These are phyloP conservation scores for Dromaius novaehollandiae DNA, from an alignment of 2,113 vertebrate genomes.

Conservation along the genomic window DNA sequence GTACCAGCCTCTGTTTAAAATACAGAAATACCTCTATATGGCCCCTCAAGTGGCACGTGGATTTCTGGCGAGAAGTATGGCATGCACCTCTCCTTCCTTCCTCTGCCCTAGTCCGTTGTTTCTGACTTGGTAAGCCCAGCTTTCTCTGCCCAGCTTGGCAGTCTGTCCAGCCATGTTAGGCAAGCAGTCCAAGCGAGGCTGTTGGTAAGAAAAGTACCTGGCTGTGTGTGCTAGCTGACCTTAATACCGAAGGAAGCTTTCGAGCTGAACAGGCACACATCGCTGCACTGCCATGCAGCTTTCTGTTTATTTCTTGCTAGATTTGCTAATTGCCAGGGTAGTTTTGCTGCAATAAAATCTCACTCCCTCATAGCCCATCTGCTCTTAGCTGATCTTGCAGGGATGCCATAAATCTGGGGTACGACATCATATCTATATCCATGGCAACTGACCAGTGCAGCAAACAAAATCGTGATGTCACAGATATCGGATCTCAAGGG, in stretches of 20 bases:
- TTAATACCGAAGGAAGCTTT: background rate
- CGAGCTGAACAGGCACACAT: background rate
- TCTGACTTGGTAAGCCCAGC: background rate
- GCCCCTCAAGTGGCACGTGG: background rate
- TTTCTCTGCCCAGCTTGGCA: background rate
- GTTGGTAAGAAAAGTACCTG: background rate
- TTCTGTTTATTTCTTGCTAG: conserved; percentile 58
- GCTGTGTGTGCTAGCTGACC: background rate
- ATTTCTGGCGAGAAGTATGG: background rate
- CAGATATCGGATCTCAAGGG: background rate
- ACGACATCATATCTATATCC: conserved; percentile 46
- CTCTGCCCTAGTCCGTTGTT: background rate
- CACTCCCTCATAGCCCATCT: conserved; percentile 69
- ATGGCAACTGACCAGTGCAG: conserved; percentile 65
- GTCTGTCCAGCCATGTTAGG: background rate
- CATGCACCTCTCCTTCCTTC: background rate
- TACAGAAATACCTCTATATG: background rate
- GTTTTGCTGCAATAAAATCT: conserved; percentile 58
- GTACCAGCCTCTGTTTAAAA: background rate
- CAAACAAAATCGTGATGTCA: conserved; percentile 55
- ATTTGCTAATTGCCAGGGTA: conserved; percentile 61
- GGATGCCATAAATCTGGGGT: conserved; percentile 67
- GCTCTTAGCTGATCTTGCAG: conserved; percentile 64
- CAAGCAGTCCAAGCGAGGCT: background rate
- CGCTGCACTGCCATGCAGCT: conserved; percentile 1